phyloP scores from a whole-genome alignment of 2,888 invertebrate genomes.

The Reticulitermes lucifugus region DNA sequence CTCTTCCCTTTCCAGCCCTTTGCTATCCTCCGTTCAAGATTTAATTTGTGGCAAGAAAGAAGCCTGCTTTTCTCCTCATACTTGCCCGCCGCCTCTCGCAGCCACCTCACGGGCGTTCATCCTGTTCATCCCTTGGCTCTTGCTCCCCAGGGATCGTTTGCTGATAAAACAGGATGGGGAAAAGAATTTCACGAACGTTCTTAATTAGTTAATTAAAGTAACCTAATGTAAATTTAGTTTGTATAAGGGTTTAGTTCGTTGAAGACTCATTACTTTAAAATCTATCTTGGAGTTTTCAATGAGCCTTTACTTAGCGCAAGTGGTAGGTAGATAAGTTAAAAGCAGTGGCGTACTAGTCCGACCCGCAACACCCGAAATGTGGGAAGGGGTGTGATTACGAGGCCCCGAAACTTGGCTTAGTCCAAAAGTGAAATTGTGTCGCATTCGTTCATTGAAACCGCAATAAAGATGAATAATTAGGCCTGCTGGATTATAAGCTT shows the following conservation, averaged over 20 bases:
- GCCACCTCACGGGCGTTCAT: neutral
- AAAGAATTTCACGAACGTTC: slow-evolving; percentile 2
- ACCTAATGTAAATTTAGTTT: slow-evolving; percentile 9
- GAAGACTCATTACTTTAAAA: neutral
- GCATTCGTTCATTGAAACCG: too few relatives aligned
- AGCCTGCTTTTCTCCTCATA: neutral
- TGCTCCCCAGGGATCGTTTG: neutral
- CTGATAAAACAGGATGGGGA: slow-evolving; percentile 4
- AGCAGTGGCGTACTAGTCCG: too few relatives aligned
- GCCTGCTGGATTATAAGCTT: too few relatives aligned
- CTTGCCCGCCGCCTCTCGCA: neutral
- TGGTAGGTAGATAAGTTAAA: too few relatives aligned
- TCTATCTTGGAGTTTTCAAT: neutral
- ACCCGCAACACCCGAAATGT: too few relatives aligned
- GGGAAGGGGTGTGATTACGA: too few relatives aligned
- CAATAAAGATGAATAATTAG: too few relatives aligned
- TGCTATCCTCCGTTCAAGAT: neutral
- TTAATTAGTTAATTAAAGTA: slow-evolving; percentile 16
- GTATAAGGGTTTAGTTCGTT: neutral
- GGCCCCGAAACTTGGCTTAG: too few relatives aligned
- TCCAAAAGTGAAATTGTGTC: too few relatives aligned
- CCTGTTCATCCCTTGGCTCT: neutral
- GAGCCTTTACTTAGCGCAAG: too few relatives aligned
- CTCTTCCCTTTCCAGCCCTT: neutral
- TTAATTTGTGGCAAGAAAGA: slow-evolving; percentile 1